phyloP scores from a whole-genome alignment of 1,140 invertebrate species.

The Adelges cooleyi region DNA sequence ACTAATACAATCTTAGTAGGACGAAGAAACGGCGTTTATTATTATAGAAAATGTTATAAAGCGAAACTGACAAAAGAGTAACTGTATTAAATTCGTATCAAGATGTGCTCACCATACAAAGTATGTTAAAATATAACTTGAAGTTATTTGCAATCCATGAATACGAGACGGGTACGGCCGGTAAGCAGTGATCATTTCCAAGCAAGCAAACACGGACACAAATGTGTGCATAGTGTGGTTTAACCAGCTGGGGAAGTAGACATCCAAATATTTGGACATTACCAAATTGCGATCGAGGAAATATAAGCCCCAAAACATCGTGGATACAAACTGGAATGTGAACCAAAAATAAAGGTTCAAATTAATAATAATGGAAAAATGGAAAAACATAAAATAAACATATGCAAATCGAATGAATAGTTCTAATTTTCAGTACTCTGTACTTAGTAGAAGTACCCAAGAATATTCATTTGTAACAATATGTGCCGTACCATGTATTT shows the following conservation, averaged over 20 bases:
- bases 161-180: conserved; percentile 56
- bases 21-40: background rate
- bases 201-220: conserved; percentile 55
- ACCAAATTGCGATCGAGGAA: conserved; percentile 71
- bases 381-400: no score
- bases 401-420: no score
- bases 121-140: conserved; percentile 53
- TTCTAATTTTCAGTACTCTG: no score
- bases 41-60: background rate
- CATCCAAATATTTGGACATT: conserved; percentile 65
- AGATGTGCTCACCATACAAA: conserved; percentile 50
- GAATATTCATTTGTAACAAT: no score
- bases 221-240: conserved; percentile 83
- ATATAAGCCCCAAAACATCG: conserved; percentile 79
- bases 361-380: no score
- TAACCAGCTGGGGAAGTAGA: conserved; percentile 68
- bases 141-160: conserved; percentile 46
- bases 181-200: conserved; percentile 58
- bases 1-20: background rate
- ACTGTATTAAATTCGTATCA: background rate
- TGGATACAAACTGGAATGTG: conserved; percentile 61
- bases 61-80: no score
- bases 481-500: no score
- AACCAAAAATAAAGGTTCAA: no score
- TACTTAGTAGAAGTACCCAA: no score